A percentile compares a stretch with the other conserved stretches of the same genome.
Conservation (phyloP, 2,797 vertebrate genomes). For the Ataeniobius toweri region DNA sequence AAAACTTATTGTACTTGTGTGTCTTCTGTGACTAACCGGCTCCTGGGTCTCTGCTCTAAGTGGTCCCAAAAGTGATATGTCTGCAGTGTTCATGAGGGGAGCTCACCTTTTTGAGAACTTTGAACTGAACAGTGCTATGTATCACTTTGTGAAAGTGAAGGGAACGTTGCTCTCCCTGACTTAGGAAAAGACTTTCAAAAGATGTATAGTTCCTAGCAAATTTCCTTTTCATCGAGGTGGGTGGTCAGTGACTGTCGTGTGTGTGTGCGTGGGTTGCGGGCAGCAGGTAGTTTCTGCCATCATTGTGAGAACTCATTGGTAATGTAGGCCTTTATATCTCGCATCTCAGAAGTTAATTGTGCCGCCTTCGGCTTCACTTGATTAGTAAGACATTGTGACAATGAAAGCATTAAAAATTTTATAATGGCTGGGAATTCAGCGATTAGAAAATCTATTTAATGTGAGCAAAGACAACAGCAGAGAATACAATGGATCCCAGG, state of each 20-base stretch:
- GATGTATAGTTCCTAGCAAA: neutral
- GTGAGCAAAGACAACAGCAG: no score
- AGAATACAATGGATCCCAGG: no score
- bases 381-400: no score
- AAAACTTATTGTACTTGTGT: conserved; percentile 45
- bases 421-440: no score
- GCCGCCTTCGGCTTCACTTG: no score
- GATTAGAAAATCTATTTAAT: no score
- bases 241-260: neutral
- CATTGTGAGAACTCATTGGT: no score
- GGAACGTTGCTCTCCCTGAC: neutral
- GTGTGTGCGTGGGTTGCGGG: neutral
- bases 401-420: no score
- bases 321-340: no score
- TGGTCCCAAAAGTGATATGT: neutral
- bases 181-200: neutral
- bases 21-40: conserved; percentile 38
- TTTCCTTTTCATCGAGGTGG: neutral
- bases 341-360: no score
- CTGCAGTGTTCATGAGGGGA: neutral
- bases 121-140: neutral
- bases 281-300: neutral
- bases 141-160: neutral
- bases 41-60: neutral
- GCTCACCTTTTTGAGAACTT: neutral